Evolutionary conservation across 2,888 invertebrate species (phyloP), one percentile per base, ranked within the genome.

Genomic region (Dendrolimus houi): DNA sequence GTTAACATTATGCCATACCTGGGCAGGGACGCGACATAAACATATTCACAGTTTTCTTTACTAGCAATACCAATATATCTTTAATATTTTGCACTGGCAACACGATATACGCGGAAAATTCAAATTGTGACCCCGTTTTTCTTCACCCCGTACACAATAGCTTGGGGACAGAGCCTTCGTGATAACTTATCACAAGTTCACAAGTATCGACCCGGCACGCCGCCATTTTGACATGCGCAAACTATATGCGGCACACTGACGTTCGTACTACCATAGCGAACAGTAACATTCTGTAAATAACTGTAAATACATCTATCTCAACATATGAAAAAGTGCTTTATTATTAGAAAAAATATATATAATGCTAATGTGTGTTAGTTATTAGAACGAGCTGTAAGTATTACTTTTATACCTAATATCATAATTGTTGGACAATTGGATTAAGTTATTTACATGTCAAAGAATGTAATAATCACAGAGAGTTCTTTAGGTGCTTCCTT

Each of bases 191-290:
- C 84, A 78, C 70, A 63, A 63, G 62, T 66, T 65, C 62, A 62
- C 72, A 29, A 29, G 47, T 86, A 86, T 86, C 86, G 86, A 86
- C 85, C 47, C 83, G 74, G 67, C 64, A 66, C 56, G 14, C 71
- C 67, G 77, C 77, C 78, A 79, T 78, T 58, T 76, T 74, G 61
- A 82, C 87, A 81, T 74, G 87, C 87, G 83, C 74, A 68, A 70
- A 71, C 70, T 71, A 72, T 75, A 82, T 87, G 87, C 87, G 85
- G 85, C 83, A 81, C 73, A 69, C 76, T 87, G 87, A 87, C 86
- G 84, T 86, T 79, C 65, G 59, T 64, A 69, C 64, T 71, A 69
- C 74, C 81, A 83, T 80, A 79, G 74, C 65, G 70, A 72, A 71
- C 70, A 73, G 71, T 75, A 77, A 72, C 65, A 63, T 70, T 68